Base-by-base conservation (phyloP, 1,140 invertebrate genomes). In the Papilio polytes region DNA sequence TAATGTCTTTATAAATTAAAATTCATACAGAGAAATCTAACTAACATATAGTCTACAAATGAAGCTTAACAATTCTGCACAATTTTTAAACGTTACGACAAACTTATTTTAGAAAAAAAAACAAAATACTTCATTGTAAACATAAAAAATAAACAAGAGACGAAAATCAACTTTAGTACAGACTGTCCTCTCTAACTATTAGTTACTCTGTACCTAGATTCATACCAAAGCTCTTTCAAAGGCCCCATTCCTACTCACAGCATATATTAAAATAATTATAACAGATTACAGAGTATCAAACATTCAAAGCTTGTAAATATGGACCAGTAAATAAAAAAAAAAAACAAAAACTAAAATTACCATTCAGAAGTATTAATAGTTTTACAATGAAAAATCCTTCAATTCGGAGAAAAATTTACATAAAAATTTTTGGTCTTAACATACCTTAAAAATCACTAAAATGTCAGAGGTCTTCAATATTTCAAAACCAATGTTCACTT, bases 101-200 rank as follows among this genome's bases (percentile, higher is more conserved):
- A 63, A 78, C 51, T 63, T 41, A 78, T 36, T 15, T 78, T 22
- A 26, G 22, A 26, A 63, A 13, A 31, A 63, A 84, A 73, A 80
- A 80, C 72, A 85, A 84, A 85, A 83, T 82, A 88, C 41, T 84
- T 88, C 80, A 82, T 79, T 81, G 85, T 86, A 89, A 85, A 90
- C 51, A 89, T 90, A 86, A 89, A 90, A 91, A 48, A 89, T 86
- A 87, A 85, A 77, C 18, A 7, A 85, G 84, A 89, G 86, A 86
- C 90, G 86, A 87, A 82, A 88, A 84, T 85, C 86, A 87, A 85
- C 85, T 85, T 78, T 89, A 89, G 85, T 89, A 90, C 89, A 92
- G 89, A 88, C 86, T 89, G 85, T 72, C 86, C 82, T 87, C 87
- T 88, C 84, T 83, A 85, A 83, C 46, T 56, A 26, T 26, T 77